phyloP scores from a whole-genome alignment of 1,140 invertebrate species.

The Sycophaga agraensis region DNA sequence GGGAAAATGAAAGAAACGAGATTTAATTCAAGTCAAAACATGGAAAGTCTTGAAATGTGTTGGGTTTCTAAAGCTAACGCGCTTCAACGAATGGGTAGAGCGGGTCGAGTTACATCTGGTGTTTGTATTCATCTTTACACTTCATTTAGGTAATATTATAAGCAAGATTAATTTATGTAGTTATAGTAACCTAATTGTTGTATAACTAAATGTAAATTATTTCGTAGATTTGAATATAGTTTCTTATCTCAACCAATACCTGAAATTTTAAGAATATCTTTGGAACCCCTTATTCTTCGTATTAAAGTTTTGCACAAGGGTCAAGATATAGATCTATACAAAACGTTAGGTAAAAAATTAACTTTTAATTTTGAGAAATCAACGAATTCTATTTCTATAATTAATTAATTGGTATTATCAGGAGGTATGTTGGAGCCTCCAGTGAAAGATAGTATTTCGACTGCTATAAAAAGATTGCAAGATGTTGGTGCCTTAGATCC shows the following conservation, averaged over 20 bases:
- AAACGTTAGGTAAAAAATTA: slow-evolving; percentile 60
- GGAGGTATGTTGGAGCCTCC: slow-evolving; percentile 81
- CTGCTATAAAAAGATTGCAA: slow-evolving; percentile 74
- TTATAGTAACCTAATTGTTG: neutral
- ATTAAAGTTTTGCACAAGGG: slow-evolving; percentile 80
- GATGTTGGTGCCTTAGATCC: slow-evolving; percentile 86
- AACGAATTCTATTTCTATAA: neutral
- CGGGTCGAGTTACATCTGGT: slow-evolving; percentile 86
- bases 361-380: neutral
- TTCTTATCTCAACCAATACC: slow-evolving; percentile 73
- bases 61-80: slow-evolving; percentile 83
- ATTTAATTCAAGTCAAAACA: slow-evolving; percentile 81
- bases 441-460: slow-evolving; percentile 69
- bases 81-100: slow-evolving; percentile 78
- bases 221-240: slow-evolving; percentile 59
- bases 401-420: slow-evolving; percentile 34
- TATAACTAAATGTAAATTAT: slow-evolving; percentile 5
- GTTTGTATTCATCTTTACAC: slow-evolving; percentile 81
- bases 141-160: slow-evolving; percentile 63
- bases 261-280: slow-evolving; percentile 80
- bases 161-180: neutral
- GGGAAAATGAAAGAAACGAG: slow-evolving; percentile 90
- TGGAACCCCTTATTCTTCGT: slow-evolving; percentile 85
- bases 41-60: slow-evolving; percentile 78
- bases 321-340: slow-evolving; percentile 64